A percentile compares a stretch with the other conserved stretches of the same genome.
phyloP scores from a whole-genome alignment of 2,113 vertebrate genomes.

The Marmota flaviventris region DNA sequence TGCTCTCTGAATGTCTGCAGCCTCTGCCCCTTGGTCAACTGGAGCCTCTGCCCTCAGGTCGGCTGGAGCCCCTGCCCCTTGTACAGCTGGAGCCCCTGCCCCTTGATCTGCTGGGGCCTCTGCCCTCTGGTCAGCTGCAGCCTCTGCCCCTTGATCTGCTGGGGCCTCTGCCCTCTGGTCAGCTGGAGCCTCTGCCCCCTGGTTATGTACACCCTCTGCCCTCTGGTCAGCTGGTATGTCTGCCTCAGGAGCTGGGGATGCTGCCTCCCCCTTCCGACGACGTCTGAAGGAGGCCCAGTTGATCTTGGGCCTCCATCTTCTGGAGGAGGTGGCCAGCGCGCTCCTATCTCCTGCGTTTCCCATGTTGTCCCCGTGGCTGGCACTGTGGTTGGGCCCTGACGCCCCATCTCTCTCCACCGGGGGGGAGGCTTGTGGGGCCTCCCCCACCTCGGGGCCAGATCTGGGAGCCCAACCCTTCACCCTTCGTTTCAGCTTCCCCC shows the following conservation, averaged over 20 bases:
- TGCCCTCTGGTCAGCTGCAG: rapidly evolving
- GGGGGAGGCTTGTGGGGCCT: not conserved
- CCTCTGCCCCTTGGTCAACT: too few relatives aligned
- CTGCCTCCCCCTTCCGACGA: not conserved
- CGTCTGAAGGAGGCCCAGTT: constrained; percentile 64
- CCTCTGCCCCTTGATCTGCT: rapidly evolving
- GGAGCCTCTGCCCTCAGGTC: not conserved
- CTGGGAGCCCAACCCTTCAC: constrained; percentile 63
- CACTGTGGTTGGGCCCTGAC: rapidly evolving
- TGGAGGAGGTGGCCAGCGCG: rapidly evolving
- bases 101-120: not conserved
- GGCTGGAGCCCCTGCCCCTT: not conserved
- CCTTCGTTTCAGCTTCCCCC: constrained; percentile 60
- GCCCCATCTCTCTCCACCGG: not conserved
- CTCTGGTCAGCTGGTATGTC: not conserved
- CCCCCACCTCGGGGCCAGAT: not conserved
- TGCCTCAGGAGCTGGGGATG: not conserved
- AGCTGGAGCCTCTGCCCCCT: not conserved
- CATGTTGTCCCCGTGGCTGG: rapidly evolving
- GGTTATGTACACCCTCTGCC: not conserved
- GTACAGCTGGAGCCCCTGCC: not conserved
- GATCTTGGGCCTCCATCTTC: constrained; percentile 63
- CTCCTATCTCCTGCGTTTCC: not conserved
- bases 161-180: not conserved
- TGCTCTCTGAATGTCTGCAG: too few relatives aligned